A percentile compares a stretch with the other conserved stretches of the same genome.
Evolutionary conservation across 2,113 vertebrate genomes (phyloP).

Genomic region (Orientallactaga bullata): DNA sequence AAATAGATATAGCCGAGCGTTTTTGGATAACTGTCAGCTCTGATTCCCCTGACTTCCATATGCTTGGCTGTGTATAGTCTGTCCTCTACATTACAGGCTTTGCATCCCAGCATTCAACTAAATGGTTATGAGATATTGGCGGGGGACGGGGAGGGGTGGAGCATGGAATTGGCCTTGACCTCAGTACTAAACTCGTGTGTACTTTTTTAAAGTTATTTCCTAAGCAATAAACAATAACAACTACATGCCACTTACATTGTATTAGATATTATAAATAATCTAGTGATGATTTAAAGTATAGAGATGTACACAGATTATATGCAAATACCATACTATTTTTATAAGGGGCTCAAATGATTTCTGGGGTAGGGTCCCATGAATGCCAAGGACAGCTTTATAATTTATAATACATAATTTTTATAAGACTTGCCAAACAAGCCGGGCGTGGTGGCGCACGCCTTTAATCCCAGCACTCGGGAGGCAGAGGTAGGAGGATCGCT

Average conservation of each 20-base stretch:
- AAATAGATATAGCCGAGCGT: background rate
- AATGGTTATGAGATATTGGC: background rate
- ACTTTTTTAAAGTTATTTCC: background rate
- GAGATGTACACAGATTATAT: background rate
- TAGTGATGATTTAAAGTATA: background rate
- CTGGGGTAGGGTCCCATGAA: background rate
- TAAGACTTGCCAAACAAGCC: background rate
- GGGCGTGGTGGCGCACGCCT: too few species aligned
- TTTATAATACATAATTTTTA: too few species aligned
- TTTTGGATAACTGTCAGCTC: conserved; percentile 41
- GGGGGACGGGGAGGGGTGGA: too few species aligned
- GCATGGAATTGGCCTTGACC: background rate
- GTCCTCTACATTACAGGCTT: background rate
- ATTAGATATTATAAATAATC: background rate
- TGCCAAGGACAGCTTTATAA: background rate
- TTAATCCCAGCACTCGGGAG: too few species aligned
- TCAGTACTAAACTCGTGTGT: background rate
- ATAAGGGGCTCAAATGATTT: background rate
- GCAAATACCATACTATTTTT: background rate
- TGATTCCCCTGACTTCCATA: background rate
- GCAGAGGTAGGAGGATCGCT: too few species aligned
- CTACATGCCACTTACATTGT: background rate
- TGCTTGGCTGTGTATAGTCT: background rate
- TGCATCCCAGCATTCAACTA: background rate
- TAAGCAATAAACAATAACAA: background rate